Evolutionary conservation across 2,113 vertebrate genomes (phyloP), one percentile per base, ranked within the genome.

Genomic region (Anser brachyrhynchus): DNA sequence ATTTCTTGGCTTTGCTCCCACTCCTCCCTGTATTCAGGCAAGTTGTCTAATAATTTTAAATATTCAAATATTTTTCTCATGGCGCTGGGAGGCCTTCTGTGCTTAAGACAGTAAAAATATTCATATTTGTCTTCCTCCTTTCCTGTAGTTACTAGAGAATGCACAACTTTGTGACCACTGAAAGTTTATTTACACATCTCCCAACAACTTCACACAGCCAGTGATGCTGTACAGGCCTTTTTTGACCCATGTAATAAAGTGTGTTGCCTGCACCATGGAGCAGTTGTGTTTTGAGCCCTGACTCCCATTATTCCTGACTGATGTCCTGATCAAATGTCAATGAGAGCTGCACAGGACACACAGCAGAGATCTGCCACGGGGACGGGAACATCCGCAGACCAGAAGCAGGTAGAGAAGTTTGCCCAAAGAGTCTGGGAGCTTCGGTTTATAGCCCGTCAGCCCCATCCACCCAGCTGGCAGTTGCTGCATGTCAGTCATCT

Each of bases 1-100:
- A 14, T 93, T 95, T 85, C 72, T 77, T 95, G 93, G 88, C 85
- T 90, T 86, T 88, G 41, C 13, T 96, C 72, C 82, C 64, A 77
- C 33, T 77, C 43, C 3, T 91, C 6, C 14, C 41, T 1, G 0
- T 87, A 90, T 28, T 59, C 66, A 49, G n/a, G 64, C 22, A 86
- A 94, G 74, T 17, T 25, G n/a, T 88, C 87, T 55, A 66, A 85
- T 74, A 83, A 82, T 76, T 89, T 87, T 69, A 95, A 89, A 85
- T 70, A 80, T 61, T 84, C 43, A 91, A 75, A 75, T 61, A 52
- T 67, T 83, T 87, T 80, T 80, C 78, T 88, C 51, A 70, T 74
- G 52, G 37, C 83, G 26, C 31, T 89, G 20, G 35, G 33, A 95
- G 49, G 54, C 20, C 25, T 84, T 87, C 58, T 86, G 52, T 71